Percentiles rank a stretch among this genome's conserved stretches.
These are phyloP conservation scores for Dendrocincla fuliginosa DNA, from an alignment of 2,797 vertebrate species.

Conservation along the genomic window DNA sequence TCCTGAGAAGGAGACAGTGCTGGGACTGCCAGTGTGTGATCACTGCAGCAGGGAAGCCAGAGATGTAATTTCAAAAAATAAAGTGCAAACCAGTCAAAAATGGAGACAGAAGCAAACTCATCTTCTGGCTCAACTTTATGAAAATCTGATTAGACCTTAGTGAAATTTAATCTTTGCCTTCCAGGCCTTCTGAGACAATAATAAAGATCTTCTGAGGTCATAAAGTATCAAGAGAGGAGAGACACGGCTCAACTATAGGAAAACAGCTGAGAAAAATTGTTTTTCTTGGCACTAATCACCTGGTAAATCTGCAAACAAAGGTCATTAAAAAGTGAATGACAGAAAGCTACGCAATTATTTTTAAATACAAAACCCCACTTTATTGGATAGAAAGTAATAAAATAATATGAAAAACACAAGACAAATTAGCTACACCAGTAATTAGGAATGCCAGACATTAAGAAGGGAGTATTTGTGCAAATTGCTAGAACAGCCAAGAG, in stretches of 20 bases:
- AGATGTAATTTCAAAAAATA: neutral
- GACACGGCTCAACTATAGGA: neutral
- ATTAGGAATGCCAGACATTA: neutral
- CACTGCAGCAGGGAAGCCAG: neutral
- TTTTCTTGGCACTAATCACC: neutral
- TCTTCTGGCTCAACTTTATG: neutral
- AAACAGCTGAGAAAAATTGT: neutral
- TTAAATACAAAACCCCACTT: neutral
- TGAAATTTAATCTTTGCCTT: conserved; percentile 23
- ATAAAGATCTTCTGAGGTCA: neutral
- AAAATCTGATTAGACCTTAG: neutral
- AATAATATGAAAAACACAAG: neutral
- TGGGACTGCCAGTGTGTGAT: neutral
- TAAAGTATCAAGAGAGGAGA: neutral
- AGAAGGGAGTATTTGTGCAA: neutral
- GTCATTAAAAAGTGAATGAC: neutral
- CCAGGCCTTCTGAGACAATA: neutral
- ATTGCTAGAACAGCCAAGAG: neutral
- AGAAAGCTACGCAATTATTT: neutral
- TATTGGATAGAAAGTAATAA: neutral
- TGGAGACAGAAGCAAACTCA: neutral
- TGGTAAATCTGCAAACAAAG: neutral
- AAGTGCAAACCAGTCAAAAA: neutral
- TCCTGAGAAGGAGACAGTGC: neutral
- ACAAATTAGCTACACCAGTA: neutral